Conservation (phyloP, 1,140 invertebrate species). For the Cyrtorhinus lividipennis region DNA sequence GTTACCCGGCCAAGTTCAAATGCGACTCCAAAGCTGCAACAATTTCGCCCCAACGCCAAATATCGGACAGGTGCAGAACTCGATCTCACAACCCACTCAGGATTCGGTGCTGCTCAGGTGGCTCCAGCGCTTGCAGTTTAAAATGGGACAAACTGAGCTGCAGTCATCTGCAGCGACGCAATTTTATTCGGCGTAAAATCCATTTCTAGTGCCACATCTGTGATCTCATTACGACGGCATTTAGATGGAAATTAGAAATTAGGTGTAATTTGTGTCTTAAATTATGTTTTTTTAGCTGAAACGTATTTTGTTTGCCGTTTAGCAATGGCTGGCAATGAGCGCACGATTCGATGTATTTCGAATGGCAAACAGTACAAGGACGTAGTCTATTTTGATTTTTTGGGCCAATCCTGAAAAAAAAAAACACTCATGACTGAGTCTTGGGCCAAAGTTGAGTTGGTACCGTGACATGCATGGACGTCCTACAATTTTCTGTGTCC, state of each 20-base stretch:
- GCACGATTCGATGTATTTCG: not conserved
- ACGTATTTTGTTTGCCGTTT: not conserved
- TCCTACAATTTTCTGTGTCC: no score
- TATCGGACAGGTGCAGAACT: constrained; percentile 2
- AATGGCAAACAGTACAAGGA: no score
- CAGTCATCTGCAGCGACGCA: constrained; percentile 85
- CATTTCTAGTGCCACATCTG: not conserved
- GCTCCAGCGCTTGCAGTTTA: constrained; percentile 88
- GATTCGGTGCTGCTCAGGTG: constrained; percentile 51
- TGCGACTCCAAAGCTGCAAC: constrained; percentile 76
- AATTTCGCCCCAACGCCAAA: constrained; percentile 46
- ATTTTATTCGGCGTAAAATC: constrained; percentile 59
- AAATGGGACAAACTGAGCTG: constrained; percentile 94
- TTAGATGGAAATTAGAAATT: not conserved
- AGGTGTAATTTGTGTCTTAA: not conserved
- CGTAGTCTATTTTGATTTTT: no score
- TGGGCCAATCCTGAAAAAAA: no score
- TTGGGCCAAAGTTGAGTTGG: no score
- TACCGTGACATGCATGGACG: no score
- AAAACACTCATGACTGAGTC: no score
- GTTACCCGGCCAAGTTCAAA: constrained; percentile 77
- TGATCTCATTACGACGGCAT: not conserved
- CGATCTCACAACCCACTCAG: constrained; percentile 13
- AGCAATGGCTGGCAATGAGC: no score
- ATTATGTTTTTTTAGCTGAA: not conserved